phyloP scores from a whole-genome alignment of 1,140 invertebrate species.

The Meloidogyne floridensis region DNA sequence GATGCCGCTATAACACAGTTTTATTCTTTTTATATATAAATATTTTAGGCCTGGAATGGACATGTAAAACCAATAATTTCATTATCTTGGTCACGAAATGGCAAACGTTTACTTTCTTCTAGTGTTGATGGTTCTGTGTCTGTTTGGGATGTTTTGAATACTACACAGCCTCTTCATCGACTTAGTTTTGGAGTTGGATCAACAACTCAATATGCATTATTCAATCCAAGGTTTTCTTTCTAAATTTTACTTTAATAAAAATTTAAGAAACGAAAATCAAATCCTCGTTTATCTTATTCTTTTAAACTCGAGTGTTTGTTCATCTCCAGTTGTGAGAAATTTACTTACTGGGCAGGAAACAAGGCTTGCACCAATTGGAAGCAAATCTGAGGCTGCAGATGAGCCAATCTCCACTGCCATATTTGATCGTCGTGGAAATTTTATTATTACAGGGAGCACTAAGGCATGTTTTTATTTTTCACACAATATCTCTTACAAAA shows the following conservation, averaged over 20 bases:
- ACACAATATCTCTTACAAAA: too few relatives aligned
- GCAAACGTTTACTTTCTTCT: slow-evolving; percentile 41
- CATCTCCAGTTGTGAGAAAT: slow-evolving; percentile 31
- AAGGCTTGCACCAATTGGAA: slow-evolving; percentile 21
- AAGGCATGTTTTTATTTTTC: slow-evolving; percentile 31
- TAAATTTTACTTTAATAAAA: slow-evolving; percentile 16
- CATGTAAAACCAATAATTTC: slow-evolving; percentile 52
- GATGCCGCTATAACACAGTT: too few relatives aligned
- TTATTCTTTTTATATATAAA: background rate
- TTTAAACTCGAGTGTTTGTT: slow-evolving; percentile 30
- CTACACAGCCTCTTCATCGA: slow-evolving; percentile 31
- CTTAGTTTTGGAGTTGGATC: slow-evolving; percentile 36
- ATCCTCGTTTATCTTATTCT: slow-evolving; percentile 42
- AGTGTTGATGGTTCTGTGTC: slow-evolving; percentile 46
- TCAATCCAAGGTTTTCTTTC: slow-evolving; percentile 42
- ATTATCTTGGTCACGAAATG: slow-evolving; percentile 49
- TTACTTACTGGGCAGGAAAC: slow-evolving; percentile 21
- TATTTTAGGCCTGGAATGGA: slow-evolving; percentile 49
- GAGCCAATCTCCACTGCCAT: slow-evolving; percentile 45
- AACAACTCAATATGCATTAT: slow-evolving; percentile 38
- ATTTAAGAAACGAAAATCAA: slow-evolving; percentile 47
- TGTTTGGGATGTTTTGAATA: slow-evolving; percentile 40
- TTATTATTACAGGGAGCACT: slow-evolving; percentile 41
- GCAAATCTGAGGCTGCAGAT: slow-evolving; percentile 25
- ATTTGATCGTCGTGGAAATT: slow-evolving; percentile 45